These are phyloP conservation scores for Macroglossus sobrinus DNA, from an alignment of 2,113 vertebrate species.

Conservation along the genomic window DNA sequence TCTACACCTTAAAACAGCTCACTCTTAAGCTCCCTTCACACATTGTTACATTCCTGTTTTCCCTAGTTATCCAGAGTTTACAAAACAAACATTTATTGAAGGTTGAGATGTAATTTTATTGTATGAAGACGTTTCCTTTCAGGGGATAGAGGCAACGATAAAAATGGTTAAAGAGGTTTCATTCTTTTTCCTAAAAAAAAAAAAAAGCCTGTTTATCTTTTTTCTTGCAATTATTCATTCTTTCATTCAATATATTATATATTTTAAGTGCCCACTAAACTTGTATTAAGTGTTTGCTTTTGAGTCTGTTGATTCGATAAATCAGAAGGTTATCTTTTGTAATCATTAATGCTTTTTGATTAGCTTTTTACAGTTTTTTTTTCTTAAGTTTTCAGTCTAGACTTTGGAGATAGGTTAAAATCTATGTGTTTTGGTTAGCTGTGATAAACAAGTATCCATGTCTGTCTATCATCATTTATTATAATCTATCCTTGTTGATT, in stretches of 20 bases:
- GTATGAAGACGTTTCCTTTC: slow-evolving; percentile 7
- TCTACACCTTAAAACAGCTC: not conserved
- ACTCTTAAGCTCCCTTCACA: not conserved
- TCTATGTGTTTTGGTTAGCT: not conserved
- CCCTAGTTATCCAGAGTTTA: not conserved
- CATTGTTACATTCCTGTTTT: not conserved
- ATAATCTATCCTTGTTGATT: not conserved
- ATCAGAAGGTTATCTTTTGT: slow-evolving; percentile 5
- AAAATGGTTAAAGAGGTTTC: not conserved
- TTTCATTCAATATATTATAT: not conserved
- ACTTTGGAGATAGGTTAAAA: not conserved
- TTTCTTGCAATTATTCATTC: not conserved
- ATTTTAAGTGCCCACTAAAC: not conserved
- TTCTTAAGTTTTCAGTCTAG: not conserved
- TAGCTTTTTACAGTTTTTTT: not conserved
- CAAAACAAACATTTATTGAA: not conserved
- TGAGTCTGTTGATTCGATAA: not conserved
- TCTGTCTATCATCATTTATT: not conserved
- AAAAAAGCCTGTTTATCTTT: not conserved
- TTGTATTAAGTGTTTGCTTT: slow-evolving; percentile 14
- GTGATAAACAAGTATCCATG: not conserved
- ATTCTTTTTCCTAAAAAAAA: not conserved
- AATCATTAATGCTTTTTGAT: slow-evolving; percentile 14
- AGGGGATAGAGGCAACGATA: not conserved
- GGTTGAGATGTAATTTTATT: not conserved